Conservation (phyloP, 2,797 vertebrate species). For the Novumbra hubbsi region DNA sequence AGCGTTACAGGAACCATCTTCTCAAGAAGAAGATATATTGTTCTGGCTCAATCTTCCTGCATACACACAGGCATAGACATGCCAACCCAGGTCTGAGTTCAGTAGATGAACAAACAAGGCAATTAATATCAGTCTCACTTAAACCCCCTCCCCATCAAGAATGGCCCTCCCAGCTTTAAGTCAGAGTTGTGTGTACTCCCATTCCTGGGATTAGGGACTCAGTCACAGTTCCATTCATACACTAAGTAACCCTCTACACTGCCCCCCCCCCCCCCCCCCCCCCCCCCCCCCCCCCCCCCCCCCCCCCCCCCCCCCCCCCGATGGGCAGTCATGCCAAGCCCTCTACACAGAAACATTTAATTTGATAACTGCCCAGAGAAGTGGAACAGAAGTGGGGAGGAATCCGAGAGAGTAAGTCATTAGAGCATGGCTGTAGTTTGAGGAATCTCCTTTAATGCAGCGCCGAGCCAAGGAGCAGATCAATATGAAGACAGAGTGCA, state of each 20-base stretch:
- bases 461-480: constrained; percentile 45
- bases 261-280: constrained; percentile 30
- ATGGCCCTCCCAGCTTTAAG: constrained; percentile 22
- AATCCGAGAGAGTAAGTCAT: constrained; percentile 50
- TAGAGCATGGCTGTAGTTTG: constrained; percentile 50
- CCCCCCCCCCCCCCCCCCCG: constrained; percentile 34
- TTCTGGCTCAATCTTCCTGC: constrained; percentile 16
- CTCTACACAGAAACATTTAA: constrained; percentile 56
- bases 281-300: constrained; percentile 35
- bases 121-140: constrained; percentile 49
- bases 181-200: constrained; percentile 39
- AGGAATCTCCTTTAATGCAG: constrained; percentile 58
- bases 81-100: too few species aligned
- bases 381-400: constrained; percentile 35
- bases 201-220: constrained; percentile 31
- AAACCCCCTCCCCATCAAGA: constrained; percentile 37
- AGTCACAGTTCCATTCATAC: constrained; percentile 37
- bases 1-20: constrained; percentile 54
- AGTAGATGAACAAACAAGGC: constrained; percentile 50
- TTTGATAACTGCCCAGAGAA: constrained; percentile 59
- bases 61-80: constrained; percentile 7
- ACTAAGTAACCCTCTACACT: constrained; percentile 12
- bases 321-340: constrained; percentile 33
- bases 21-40: constrained; percentile 14
- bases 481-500: constrained; percentile 46